These are phyloP conservation scores for Parazoanthus atlanticus DNA, from an alignment of 92 coral and sea anemone species.

Conservation along the genomic window DNA sequence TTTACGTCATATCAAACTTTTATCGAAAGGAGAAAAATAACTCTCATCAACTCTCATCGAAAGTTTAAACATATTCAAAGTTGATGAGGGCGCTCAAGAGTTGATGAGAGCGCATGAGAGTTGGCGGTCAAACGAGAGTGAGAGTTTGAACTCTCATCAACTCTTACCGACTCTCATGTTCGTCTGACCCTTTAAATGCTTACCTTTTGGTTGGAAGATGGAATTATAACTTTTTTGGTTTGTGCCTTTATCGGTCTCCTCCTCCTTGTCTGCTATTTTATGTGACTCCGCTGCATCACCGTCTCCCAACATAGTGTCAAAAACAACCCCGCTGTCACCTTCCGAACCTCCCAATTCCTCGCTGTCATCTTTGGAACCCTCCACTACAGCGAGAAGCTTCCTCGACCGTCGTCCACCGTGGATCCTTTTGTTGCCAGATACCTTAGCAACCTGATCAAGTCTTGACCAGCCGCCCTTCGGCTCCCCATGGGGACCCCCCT, in stretches of 20 bases:
- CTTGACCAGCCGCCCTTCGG: neutral
- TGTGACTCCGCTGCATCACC: neutral
- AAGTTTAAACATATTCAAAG: too few species aligned
- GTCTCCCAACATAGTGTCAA: neutral
- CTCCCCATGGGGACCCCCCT: neutral
- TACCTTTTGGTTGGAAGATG: constrained; percentile 10
- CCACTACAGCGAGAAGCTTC: constrained; percentile 22
- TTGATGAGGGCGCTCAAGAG: neutral
- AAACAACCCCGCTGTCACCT: neutral
- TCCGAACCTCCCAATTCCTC: neutral
- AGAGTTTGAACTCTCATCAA: too few species aligned
- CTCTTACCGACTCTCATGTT: too few species aligned
- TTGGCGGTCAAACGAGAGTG: too few species aligned
- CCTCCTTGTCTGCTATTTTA: neutral
- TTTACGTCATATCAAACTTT: too few species aligned
- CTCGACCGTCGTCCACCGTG: constrained; percentile 30
- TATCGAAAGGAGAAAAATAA: too few species aligned
- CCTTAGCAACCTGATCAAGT: constrained; percentile 34
- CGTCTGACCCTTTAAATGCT: neutral
- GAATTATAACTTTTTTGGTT: neutral
- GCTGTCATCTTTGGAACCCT: neutral
- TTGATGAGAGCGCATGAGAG: too few species aligned
- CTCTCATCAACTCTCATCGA: too few species aligned
- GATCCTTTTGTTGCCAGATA: constrained; percentile 14
- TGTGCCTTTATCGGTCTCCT: neutral